Evolutionary conservation across 2,888 invertebrate species (phyloP), one percentile per base, ranked within the genome.

Genomic region (Acanthococcus lagerstroemiae): DNA sequence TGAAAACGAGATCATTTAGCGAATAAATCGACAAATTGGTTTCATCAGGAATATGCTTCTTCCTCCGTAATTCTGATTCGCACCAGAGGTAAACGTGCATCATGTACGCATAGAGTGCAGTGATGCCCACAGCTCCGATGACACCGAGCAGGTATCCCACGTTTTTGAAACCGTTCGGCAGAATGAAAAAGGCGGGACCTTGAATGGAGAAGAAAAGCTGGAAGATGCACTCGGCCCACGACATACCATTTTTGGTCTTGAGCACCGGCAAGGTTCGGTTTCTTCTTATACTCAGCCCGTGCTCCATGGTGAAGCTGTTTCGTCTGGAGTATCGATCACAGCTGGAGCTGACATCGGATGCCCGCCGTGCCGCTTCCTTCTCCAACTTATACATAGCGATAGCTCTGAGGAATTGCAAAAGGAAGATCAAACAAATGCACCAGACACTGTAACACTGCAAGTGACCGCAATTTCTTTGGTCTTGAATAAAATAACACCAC

Each of bases 71-170:
- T 5, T 63, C 30, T 17, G 26, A 30, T 30, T 63, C 63, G 44
- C 63, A 63, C 63, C 63, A 63, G 7, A 44, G 12, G 19, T 50
- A 30, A 12, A 63, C 5, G 1, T 27, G 24, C 54, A 63, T 37
- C n/a, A 24, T 44, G 54, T 63, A 54, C 9, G 19, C 9, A 12
- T 63, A 63, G 15, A 63, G 22, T 2, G 54, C 12, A 12, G 37
- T 22, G 3, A 63, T 12, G 5, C 30, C 52, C 1, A 63, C 7
- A 1, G 63, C 22, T 15, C 63, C 63, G n/a, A 27, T 6, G n/a
- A 63, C 54, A n/a, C 63, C 54, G n/a, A 44, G 24, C n/a, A 54
- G n/a, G 25, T 63, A 63, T n/a, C 63, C 63, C 5, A 63, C 52
- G n/a, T 54, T 21, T 24, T 63, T 54, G 63, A 63, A 63, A 19